Conservation (phyloP, 2,113 vertebrate species). For the Corythaixoides concolor region DNA sequence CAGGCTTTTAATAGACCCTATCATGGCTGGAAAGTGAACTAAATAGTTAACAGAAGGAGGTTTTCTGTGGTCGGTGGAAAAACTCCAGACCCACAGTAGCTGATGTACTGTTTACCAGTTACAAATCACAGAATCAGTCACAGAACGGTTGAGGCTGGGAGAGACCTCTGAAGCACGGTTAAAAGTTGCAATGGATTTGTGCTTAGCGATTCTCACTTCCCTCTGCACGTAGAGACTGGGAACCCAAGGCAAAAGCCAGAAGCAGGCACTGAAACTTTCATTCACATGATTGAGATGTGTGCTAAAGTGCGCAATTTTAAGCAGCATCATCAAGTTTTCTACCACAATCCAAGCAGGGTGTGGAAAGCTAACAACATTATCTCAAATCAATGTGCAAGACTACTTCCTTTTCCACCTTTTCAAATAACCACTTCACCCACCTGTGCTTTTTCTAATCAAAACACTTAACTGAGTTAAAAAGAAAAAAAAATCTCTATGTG, state of each 20-base stretch:
- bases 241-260: not conserved
- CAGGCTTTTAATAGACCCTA: not conserved
- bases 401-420: conserved; percentile 44
- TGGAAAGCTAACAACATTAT: conserved; percentile 12
- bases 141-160: not conserved
- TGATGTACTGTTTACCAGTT: not conserved
- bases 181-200: not conserved
- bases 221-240: not conserved
- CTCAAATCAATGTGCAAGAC: conserved; percentile 24
- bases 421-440: not conserved
- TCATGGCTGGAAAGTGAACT: not conserved
- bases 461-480: not conserved
- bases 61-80: not conserved
- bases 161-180: not conserved
- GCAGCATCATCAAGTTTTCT: conserved; percentile 14
- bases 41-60: not conserved
- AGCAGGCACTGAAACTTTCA: not conserved
- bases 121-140: not conserved
- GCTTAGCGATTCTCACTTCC: not conserved
- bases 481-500: not conserved
- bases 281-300: not conserved
- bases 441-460: not conserved
- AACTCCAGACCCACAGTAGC: not conserved
- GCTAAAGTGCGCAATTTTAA: not conserved
- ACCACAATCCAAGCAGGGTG: conserved; percentile 2